phyloP scores from a whole-genome alignment of 2,113 vertebrate species.

The Gymnorhina tibicen region DNA sequence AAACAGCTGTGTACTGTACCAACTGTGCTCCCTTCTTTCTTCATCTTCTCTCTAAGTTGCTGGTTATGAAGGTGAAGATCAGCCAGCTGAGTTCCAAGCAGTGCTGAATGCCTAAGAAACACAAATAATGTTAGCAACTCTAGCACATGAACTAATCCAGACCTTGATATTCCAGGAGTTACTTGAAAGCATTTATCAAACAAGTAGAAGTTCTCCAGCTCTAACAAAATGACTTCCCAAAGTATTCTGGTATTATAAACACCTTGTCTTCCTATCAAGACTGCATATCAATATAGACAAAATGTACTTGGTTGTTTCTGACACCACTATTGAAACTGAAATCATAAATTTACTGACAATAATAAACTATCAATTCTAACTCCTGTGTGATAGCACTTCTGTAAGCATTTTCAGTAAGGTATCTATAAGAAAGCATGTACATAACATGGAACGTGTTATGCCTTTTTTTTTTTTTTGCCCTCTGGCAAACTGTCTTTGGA shows the following conservation, averaged over 20 bases:
- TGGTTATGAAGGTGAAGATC: conserved; percentile 89
- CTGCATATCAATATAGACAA: background rate
- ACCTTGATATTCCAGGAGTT: background rate
- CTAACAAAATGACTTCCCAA: background rate
- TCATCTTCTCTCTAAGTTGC: conserved; percentile 72
- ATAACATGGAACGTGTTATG: background rate
- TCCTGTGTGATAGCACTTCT: background rate
- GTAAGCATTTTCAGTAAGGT: background rate
- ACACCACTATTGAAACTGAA: background rate
- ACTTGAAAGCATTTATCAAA: background rate
- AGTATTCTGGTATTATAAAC: background rate
- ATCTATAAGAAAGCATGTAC: background rate
- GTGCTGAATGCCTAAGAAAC: conserved; percentile 75
- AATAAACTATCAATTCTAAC: background rate
- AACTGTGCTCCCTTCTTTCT: conserved; percentile 76
- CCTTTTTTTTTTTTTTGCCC: background rate
- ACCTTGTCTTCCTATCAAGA: background rate
- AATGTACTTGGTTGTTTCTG: background rate
- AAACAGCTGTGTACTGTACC: conserved; percentile 70
- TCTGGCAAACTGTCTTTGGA: background rate
- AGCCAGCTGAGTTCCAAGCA: conserved; percentile 84
- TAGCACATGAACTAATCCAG: background rate
- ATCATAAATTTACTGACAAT: background rate
- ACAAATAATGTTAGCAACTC: background rate
- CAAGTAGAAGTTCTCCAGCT: background rate